Evolutionary conservation across 2,113 vertebrate species (phyloP).

Genomic region (Cichladusa arquata): DNA sequence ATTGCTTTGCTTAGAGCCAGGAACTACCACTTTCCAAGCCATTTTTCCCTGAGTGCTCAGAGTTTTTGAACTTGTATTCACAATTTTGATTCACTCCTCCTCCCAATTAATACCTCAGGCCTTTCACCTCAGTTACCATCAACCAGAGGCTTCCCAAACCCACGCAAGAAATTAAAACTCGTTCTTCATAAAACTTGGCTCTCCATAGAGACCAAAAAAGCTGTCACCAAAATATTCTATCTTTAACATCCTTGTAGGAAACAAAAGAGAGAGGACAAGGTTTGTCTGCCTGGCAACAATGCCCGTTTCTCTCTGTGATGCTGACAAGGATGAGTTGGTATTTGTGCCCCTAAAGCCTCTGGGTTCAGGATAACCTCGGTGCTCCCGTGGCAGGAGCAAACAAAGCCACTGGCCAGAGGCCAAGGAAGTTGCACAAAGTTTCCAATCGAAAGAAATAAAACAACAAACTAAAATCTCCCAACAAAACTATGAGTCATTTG

Average conservation of each 20-base stretch:
- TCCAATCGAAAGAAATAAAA: constrained; percentile 14
- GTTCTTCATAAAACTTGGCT: background rate
- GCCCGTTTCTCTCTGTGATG: background rate
- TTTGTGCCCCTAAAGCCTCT: background rate
- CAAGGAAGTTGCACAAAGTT: constrained; percentile 10
- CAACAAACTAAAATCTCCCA: background rate
- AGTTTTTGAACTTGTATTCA: constrained; percentile 37
- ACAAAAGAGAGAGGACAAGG: background rate
- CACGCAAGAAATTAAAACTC: background rate
- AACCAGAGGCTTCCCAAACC: background rate
- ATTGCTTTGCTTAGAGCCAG: constrained; percentile 39
- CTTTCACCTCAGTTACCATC: constrained; percentile 12
- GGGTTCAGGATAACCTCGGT: background rate
- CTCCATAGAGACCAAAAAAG: background rate
- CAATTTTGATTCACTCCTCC: constrained; percentile 13
- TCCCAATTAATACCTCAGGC: background rate
- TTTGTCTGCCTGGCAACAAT: background rate
- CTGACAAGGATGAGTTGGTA: background rate
- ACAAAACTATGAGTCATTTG: constrained; percentile 57
- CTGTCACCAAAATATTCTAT: background rate
- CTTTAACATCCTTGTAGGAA: background rate
- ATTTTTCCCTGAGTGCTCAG: constrained; percentile 47
- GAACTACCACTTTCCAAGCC: background rate
- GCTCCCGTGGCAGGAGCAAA: background rate
- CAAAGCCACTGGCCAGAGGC: constrained; percentile 21